Conservation (phyloP, 2,797 vertebrate species). For the Poeciliopsis presidionis region DNA sequence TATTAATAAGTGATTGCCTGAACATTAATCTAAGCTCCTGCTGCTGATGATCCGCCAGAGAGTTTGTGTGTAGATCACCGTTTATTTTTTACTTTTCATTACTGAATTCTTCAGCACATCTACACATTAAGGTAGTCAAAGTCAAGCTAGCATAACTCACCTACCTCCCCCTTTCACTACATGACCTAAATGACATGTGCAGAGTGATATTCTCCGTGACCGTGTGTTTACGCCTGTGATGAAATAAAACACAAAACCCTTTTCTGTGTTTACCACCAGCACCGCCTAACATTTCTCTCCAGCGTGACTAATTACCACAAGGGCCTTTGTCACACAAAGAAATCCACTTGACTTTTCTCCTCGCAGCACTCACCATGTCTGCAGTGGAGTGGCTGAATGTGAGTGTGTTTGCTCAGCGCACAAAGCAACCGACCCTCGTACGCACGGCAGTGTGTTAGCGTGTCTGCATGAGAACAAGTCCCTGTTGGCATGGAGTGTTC, state of each 20-base stretch:
- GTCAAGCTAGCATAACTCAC: no score
- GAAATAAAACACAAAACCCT: slow-evolving; percentile 17
- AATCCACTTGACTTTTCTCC: slow-evolving; percentile 39
- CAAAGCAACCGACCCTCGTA: not conserved
- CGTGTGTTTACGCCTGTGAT: not conserved
- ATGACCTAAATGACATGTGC: not conserved
- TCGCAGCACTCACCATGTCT: slow-evolving; percentile 15
- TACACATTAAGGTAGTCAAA: no score
- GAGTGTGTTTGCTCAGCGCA: slow-evolving; percentile 9
- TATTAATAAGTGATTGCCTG: no score
- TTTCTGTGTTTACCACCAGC: slow-evolving; percentile 18
- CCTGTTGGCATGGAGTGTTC: not conserved
- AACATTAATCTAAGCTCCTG: no score
- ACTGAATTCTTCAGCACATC: no score
- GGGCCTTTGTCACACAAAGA: slow-evolving; percentile 34
- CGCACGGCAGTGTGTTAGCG: not conserved
- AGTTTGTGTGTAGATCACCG: no score
- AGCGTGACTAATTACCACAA: slow-evolving; percentile 39
- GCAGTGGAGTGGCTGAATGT: slow-evolving; percentile 4
- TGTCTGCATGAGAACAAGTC: not conserved
- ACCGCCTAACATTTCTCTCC: not conserved
- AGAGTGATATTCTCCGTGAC: not conserved
- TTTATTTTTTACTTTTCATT: no score
- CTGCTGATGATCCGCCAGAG: no score
- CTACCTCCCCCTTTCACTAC: not conserved